phyloP scores from a whole-genome alignment of 2,113 vertebrate species.

The Solea senegalensis region DNA sequence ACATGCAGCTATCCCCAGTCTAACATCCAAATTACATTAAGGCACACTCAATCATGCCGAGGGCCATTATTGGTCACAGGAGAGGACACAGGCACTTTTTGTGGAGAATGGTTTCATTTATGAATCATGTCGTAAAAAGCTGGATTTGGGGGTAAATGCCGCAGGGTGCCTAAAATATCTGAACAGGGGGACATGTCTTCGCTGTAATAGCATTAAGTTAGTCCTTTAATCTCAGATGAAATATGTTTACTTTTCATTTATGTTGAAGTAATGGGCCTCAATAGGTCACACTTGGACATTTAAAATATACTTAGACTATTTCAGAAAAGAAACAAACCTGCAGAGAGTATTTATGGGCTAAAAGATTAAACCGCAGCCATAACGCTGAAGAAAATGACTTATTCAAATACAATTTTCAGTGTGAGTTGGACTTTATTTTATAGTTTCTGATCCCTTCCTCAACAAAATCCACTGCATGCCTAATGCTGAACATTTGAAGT shows the following conservation, averaged over 20 bases:
- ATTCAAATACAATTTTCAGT: constrained; percentile 13
- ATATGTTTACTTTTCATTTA: constrained; percentile 77
- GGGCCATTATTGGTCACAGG: constrained; percentile 72
- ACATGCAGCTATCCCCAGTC: constrained; percentile 56
- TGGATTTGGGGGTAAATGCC: constrained; percentile 41
- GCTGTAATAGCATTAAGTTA: constrained; percentile 68
- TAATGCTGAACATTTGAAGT: not conserved
- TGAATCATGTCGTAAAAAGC: constrained; percentile 76
- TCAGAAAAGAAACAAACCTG: no score
- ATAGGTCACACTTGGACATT: constrained; percentile 51
- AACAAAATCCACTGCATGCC: not conserved
- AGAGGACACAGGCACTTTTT: constrained; percentile 75
- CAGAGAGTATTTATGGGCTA: constrained; percentile 32
- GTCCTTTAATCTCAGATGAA: constrained; percentile 73
- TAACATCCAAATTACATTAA: constrained; percentile 76
- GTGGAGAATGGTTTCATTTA: constrained; percentile 79
- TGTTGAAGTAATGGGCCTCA: constrained; percentile 53
- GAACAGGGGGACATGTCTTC: constrained; percentile 67
- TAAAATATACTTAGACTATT: no score
- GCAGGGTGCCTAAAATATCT: constrained; percentile 66
- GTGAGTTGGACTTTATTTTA: constrained; percentile 6
- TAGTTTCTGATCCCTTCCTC: not conserved
- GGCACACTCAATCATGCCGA: constrained; percentile 61
- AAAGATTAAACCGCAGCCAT: constrained; percentile 16
- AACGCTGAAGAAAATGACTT: not conserved